These are phyloP conservation scores for Platyrinchus mystaceus DNA, from an alignment of 2,797 vertebrate genomes.

Conservation along the genomic window DNA sequence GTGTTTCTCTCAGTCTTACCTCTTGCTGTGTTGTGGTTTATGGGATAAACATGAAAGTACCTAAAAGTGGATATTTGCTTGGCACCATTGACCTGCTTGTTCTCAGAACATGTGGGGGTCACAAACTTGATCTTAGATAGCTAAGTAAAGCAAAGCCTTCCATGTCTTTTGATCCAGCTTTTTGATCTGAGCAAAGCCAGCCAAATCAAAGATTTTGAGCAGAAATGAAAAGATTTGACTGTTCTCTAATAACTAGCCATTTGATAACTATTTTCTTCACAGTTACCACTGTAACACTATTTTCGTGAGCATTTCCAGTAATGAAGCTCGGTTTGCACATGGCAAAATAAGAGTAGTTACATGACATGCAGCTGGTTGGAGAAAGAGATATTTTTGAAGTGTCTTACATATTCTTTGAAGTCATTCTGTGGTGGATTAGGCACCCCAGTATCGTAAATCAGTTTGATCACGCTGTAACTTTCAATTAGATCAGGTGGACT, in stretches of 20 bases:
- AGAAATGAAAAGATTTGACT: neutral
- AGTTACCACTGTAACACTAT: neutral
- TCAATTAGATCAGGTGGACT: neutral
- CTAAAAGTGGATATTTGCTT: neutral
- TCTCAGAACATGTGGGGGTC: neutral
- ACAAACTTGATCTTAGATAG: neutral
- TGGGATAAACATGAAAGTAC: neutral
- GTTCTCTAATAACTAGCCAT: neutral
- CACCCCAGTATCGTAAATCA: neutral
- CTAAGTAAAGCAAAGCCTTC: neutral
- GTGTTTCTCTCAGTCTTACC: neutral
- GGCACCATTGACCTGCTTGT: neutral
- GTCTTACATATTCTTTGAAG: neutral
- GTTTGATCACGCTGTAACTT: neutral
- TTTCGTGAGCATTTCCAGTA: neutral
- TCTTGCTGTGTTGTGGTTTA: neutral
- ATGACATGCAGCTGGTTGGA: neutral
- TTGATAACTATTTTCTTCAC: neutral
- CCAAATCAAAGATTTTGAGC: neutral
- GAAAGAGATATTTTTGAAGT: neutral
- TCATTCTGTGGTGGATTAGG: neutral
- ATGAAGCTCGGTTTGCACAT: neutral
- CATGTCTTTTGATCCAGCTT: neutral
- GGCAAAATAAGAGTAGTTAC: neutral
- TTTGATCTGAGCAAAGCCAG: neutral